Evolutionary conservation across 2,888 invertebrate species (phyloP).

Genomic region (Drosophila mayaguana): DNA sequence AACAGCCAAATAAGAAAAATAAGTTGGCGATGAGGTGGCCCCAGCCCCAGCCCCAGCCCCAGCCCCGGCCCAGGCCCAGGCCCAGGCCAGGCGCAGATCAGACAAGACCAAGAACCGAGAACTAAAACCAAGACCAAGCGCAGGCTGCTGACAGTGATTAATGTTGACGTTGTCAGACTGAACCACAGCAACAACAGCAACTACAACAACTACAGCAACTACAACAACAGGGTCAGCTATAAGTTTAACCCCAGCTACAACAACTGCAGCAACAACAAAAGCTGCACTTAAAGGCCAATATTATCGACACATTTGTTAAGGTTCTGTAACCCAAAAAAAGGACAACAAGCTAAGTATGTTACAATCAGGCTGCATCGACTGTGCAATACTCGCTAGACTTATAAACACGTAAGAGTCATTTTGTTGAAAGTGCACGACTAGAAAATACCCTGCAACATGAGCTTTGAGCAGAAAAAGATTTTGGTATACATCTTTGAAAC

Average conservation of each 20-base stretch:
- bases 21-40: conserved; percentile 73
- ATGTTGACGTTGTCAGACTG: conserved; percentile 59
- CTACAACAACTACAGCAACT: conserved; percentile 8
- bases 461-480: not conserved
- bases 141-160: conserved; percentile 75
- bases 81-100: conserved; percentile 44
- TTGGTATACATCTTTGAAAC: not conserved
- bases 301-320: conserved; percentile 52
- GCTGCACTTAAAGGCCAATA: conserved; percentile 50
- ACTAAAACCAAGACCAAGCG: conserved; percentile 13
- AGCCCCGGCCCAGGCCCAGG: conserved; percentile 57
- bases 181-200: conserved; percentile 13
- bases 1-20: conserved; percentile 9
- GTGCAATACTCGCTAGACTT: not conserved
- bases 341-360: not conserved
- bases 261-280: not conserved
- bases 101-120: conserved; percentile 8
- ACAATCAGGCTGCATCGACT: not conserved
- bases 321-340: conserved; percentile 8
- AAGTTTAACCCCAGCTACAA: conserved; percentile 27
- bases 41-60: conserved; percentile 55
- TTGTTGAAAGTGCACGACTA: not conserved
- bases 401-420: not conserved
- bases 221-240: not conserved
- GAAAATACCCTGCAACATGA: not conserved